Evolutionary conservation across 2,113 vertebrate genomes (phyloP), one percentile per base, ranked within the genome.

Genomic region (Isichthys henryi): DNA sequence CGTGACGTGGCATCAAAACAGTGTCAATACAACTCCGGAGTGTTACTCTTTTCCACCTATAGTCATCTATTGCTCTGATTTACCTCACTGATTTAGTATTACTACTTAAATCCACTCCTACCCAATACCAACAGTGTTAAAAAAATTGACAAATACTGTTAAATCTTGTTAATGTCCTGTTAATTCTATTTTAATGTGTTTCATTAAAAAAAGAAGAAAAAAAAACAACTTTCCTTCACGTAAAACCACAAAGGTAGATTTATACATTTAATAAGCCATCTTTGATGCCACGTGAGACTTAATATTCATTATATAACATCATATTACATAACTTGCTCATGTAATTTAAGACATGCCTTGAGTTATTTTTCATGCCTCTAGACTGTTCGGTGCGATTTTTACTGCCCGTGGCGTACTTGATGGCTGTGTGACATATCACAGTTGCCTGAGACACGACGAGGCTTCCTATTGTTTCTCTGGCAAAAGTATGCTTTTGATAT

Each of bases 61-160:
- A 39, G 9, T 27, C 86, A 87, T 35, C 15, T 50, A 31, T 48
- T n/a, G 23, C 48, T 48, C 45, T 86, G 45, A 50, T 50, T 27
- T 49, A 49, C 83, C 83, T 50, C 83, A 86, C 48, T 31, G n/a
- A 19, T 19, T 48, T 45, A 49, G 48, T 49, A 15, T 50, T 7
- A n/a, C 82, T 85, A 86, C 85, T 53, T 31, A 39, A 35, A 53
- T 53, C 86, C 82, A 85, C 82, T 85, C n/a, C 39, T 85, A 85
- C 2, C 11, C 82, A 48, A 49, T 85, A 85, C 82, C 0, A 5
- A 80, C 74, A 80, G 31, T 43, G 74, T 80, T 80, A 80, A 80
- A 77, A 58, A 15, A 80, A 80, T 19, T 43, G 35, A 80, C 74
- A 43, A 43, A 80, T 80, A 80, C 74, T 80, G 74, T 80, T 80